Evolutionary conservation across 1,140 invertebrate genomes (phyloP).

Genomic region (Cryptotermes secundus): DNA sequence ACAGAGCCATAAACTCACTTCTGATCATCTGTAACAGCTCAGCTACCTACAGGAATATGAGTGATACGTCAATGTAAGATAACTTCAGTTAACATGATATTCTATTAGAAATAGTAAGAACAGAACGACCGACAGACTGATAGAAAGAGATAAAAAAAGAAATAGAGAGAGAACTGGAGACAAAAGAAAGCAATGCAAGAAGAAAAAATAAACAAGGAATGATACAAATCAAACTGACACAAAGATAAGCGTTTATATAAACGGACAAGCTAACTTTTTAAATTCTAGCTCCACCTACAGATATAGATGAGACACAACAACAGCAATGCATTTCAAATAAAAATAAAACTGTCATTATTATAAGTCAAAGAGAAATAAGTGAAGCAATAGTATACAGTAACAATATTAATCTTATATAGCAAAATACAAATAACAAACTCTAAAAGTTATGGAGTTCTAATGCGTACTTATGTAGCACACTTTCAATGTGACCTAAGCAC

Average conservation of each 20-base stretch:
- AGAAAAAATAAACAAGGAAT: background rate
- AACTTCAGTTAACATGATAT: background rate
- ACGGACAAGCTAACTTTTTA: background rate
- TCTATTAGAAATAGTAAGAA: too few species aligned
- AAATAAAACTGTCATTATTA: too few species aligned
- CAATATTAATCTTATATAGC: too few species aligned
- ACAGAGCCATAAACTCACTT: conserved; percentile 67
- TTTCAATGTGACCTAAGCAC: too few species aligned
- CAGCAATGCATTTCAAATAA: too few species aligned
- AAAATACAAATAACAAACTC: background rate
- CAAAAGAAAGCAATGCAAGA: background rate
- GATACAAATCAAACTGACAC: background rate
- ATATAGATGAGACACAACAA: too few species aligned
- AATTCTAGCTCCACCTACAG: background rate
- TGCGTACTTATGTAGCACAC: too few species aligned
- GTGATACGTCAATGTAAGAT: background rate
- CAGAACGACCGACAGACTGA: too few species aligned
- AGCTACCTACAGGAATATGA: conserved; percentile 57
- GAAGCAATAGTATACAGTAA: too few species aligned
- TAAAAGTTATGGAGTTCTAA: background rate
- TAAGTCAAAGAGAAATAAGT: too few species aligned
- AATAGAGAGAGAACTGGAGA: background rate
- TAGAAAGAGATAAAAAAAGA: background rate
- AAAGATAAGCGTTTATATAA: background rate
- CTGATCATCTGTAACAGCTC: conserved; percentile 74